A percentile compares a stretch with the other conserved stretches of the same genome.
Conservation (phyloP, 2,797 vertebrate genomes). For the Eremophila alpestris region DNA sequence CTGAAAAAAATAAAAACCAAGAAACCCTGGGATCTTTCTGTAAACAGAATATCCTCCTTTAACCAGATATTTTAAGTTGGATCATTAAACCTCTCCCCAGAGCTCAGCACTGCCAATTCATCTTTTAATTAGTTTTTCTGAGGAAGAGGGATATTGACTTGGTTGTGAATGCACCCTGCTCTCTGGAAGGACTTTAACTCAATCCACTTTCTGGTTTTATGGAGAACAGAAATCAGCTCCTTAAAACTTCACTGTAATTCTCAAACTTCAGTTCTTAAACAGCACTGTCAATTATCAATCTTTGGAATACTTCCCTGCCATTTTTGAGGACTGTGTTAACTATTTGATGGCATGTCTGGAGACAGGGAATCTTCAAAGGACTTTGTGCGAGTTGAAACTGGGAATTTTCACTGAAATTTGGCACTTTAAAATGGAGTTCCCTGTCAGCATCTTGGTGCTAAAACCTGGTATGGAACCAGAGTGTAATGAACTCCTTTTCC, state of each 20-base stretch:
- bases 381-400: not conserved
- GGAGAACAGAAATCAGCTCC: not conserved
- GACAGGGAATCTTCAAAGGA: not conserved
- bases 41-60: not conserved
- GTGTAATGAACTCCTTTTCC: not conserved
- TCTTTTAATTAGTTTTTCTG: slow-evolving; percentile 28
- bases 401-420: not conserved
- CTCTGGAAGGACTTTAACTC: not conserved
- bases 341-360: not conserved
- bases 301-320: not conserved
- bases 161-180: not conserved
- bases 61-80: not conserved
- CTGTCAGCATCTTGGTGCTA: not conserved
- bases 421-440: not conserved
- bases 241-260: not conserved
- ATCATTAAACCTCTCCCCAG: not conserved
- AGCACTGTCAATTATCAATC: not conserved
- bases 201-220: not conserved
- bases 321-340: not conserved
- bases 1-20: not conserved
- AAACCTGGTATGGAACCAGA: not conserved
- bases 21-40: not conserved
- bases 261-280: not conserved
- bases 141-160: not conserved
- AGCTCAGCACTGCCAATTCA: not conserved